Conservation (phyloP, 2,113 vertebrate genomes). For the Acanthisitta chloris region DNA sequence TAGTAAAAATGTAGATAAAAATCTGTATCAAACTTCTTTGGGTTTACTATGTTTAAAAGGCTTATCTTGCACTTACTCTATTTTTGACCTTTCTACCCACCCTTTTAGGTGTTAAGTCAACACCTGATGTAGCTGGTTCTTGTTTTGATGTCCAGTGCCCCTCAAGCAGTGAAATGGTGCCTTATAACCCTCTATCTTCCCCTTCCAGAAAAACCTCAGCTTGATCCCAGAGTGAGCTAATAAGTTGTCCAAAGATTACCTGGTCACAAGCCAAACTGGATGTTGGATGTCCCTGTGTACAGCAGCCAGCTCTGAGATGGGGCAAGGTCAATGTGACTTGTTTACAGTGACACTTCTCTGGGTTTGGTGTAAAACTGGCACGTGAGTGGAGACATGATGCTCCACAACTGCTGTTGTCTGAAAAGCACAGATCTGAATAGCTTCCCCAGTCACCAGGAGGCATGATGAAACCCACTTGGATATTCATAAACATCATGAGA, state of each 20-base stretch:
- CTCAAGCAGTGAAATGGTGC: neutral
- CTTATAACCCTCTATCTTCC: neutral
- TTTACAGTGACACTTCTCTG: neutral
- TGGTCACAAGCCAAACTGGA: neutral
- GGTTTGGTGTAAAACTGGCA: neutral
- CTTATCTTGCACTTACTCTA: neutral
- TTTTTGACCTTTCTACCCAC: neutral
- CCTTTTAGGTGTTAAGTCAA: neutral
- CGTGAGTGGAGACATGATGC: neutral
- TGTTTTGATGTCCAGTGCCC: neutral
- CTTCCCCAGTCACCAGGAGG: neutral
- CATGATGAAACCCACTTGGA: neutral
- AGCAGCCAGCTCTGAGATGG: neutral
- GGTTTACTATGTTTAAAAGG: neutral
- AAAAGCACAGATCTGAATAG: neutral
- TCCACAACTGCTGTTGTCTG: neutral
- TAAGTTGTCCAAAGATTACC: neutral
- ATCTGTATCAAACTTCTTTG: neutral
- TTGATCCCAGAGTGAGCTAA: neutral
- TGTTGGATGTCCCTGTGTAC: neutral
- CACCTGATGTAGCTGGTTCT: neutral
- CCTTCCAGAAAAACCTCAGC: neutral
- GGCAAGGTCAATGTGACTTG: accelerated
- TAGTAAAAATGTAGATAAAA: constrained; percentile 17
- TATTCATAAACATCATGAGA: neutral